Base-by-base conservation (phyloP, 2,797 vertebrate species). In the Anas bernieri region DNA sequence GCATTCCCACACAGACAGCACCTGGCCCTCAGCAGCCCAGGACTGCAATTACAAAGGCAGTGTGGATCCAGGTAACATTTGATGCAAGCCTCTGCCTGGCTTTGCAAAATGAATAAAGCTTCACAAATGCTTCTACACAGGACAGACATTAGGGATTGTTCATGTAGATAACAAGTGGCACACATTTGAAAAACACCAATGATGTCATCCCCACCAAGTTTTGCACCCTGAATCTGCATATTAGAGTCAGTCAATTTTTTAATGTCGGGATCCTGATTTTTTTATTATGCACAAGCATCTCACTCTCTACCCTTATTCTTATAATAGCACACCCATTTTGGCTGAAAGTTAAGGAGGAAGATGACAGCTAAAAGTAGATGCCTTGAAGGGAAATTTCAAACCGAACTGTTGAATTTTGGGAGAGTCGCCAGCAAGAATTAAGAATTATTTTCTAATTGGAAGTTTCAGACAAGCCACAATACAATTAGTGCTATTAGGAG, bases 151-250 rank as follows among this genome's bases (percentile, higher is more conserved):
- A 30, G 35, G 2, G 58, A 54, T 28, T 43, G n/a, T n/a, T n/a
- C 61, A 11, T 12, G 68, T n/a, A 4, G 3, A 26, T 3, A 70
- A 25, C 2, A 54, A 68, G 39, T 0, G 17, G 11, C 43, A 13
- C 0, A 26, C 25, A 4, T 39, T n/a, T 48, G 61, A 16, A 45
- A 11, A 68, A 59, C 52, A 83, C 30, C 59, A 55, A 3, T 5
- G 0, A 43, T 43, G 0, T 18, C 35, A 11, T 35, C 11, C 22
- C 28, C 21, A 22, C 3, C 3, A 4, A 28, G 45, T 45, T 64
- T 18, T 23, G 8, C n/a, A 50, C 37, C 54, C 66, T 37, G 37
- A 15, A 81, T 50, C 7, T 1, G 55, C 43, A 62, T 20, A 45
- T 37, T 48, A 10, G 22, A 58, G 22, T 22, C 1, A 1, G 50